Base-by-base conservation (phyloP, 2,113 vertebrate species). In the Hoplias malabaricus region DNA sequence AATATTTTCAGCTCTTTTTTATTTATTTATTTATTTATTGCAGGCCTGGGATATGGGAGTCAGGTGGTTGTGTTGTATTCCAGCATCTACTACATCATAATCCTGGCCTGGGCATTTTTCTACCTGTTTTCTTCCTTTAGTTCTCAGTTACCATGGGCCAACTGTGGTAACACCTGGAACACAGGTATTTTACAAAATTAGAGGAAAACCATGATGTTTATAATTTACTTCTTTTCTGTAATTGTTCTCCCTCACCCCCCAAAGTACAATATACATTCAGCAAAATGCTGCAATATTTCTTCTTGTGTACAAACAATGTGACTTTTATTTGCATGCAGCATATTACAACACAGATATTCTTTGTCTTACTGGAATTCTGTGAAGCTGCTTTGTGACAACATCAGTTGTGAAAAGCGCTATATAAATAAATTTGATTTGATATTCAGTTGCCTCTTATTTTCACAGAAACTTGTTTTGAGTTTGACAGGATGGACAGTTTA, bases 21-120 rank as follows among this genome's bases (percentile, higher is more conserved):
- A 9, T 38, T 38, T 38, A 9, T 38, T 38, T 38, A 38, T 38
- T 38, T 38, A 38, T 38, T 4, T 9, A 38, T 62, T 63, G 56
- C 81, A 93, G 92, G 92, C n/a, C 62, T 93, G 61, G 92, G 92
- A 48, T 93, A 90, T 61, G 92, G 92, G 27, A 81, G 70, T 86
- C 87, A 89, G 71, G 87, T 93, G 76, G 89, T 92, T 43, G 85
- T 92, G 79, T 85, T 92, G 10, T 93, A 93, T 78, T 90, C 90
- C 75, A 90, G 90, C 75, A 89, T 90, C 70, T 93, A 93, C 78
- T 99, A 99, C 88, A 96, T 98, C 80, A 33, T 99, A 23, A 97
- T 99, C 81, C 90, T 98, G 91, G 96, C 97, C 79, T 99, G 97
- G 97, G 95, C 96, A 54, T 94, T 98, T 87, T 94, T 98, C 88